Conservation (phyloP, 2,888 invertebrate genomes). For the Melipona bicolor region DNA sequence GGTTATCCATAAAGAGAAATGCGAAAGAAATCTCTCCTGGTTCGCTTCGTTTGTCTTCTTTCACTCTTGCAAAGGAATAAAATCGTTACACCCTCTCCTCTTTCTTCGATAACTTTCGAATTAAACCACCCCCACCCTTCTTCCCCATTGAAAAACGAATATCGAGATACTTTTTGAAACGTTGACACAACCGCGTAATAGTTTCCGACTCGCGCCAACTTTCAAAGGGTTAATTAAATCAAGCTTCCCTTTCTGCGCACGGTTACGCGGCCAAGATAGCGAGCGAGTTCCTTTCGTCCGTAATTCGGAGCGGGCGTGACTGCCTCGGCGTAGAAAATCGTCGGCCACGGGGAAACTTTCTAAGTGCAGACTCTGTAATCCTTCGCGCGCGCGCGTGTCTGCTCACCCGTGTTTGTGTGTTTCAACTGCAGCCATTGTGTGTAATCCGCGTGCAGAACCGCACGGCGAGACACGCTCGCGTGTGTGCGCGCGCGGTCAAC, state of each 20-base stretch:
- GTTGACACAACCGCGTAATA: background rate
- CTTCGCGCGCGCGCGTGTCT: constrained; percentile 27
- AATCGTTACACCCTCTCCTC: too few species aligned
- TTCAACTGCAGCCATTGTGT: constrained; percentile 7
- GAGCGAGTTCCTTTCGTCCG: background rate
- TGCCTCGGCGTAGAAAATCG: constrained; percentile 58
- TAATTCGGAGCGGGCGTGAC: constrained; percentile 36
- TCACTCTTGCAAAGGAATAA: too few species aligned
- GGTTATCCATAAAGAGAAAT: background rate
- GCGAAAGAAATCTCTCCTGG: background rate
- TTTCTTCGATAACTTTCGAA: too few species aligned
- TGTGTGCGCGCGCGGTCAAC: constrained; percentile 36
- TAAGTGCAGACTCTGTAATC: constrained; percentile 71
- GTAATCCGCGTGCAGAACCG: background rate
- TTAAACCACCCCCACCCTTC: too few species aligned
- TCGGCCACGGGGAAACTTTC: constrained; percentile 65
- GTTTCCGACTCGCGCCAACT: background rate
- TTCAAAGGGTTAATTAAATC: constrained; percentile 31
- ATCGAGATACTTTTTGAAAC: too few species aligned
- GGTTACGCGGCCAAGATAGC: background rate
- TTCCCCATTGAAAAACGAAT: too few species aligned
- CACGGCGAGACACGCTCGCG: background rate
- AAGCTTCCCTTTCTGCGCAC: background rate
- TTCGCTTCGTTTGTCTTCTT: background rate
- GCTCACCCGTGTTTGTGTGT: background rate